Percentiles rank a stretch among this genome's conserved stretches.
phyloP scores from a whole-genome alignment of 2,888 invertebrate species.

The Hypsopygia costalis region DNA sequence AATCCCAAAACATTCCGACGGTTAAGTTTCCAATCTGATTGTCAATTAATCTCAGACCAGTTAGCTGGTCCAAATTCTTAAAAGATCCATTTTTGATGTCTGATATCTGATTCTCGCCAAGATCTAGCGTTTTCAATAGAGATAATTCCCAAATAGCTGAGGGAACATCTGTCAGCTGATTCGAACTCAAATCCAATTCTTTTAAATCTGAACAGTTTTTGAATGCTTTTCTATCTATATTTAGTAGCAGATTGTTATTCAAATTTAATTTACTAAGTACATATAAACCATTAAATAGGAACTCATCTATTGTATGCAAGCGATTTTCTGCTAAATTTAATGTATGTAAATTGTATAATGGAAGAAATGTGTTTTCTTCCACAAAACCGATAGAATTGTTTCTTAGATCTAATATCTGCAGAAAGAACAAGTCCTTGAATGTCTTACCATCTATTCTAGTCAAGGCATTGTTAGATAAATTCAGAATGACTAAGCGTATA shows the following conservation, averaged over 20 bases:
- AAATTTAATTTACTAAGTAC: slow-evolving; percentile 91
- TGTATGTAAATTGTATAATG: slow-evolving; percentile 93
- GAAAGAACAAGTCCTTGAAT: slow-evolving; percentile 92
- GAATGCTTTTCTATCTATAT: slow-evolving; percentile 89
- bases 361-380: slow-evolving; percentile 92
- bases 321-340: slow-evolving; percentile 94
- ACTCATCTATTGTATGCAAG: slow-evolving; percentile 88
- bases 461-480: slow-evolving; percentile 91
- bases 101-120: slow-evolving; percentile 94
- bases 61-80: slow-evolving; percentile 91
- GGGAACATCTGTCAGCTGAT: slow-evolving; percentile 89
- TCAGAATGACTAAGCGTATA: slow-evolving; percentile 91
- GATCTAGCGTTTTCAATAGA: slow-evolving; percentile 91
- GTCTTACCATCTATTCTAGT: slow-evolving; percentile 91
- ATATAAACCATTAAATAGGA: slow-evolving; percentile 90
- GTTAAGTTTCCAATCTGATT: slow-evolving; percentile 93
- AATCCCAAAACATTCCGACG: slow-evolving; percentile 91
- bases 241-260: slow-evolving; percentile 90
- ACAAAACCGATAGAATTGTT: slow-evolving; percentile 94
- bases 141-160: slow-evolving; percentile 89
- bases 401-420: slow-evolving; percentile 92
- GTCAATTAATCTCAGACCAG: slow-evolving; percentile 92
- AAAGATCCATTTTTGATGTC: slow-evolving; percentile 92
- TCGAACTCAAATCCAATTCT: slow-evolving; percentile 93
- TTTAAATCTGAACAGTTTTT: slow-evolving; percentile 93